Base-by-base conservation (phyloP, 2,113 vertebrate genomes). In the Perca flavescens region DNA sequence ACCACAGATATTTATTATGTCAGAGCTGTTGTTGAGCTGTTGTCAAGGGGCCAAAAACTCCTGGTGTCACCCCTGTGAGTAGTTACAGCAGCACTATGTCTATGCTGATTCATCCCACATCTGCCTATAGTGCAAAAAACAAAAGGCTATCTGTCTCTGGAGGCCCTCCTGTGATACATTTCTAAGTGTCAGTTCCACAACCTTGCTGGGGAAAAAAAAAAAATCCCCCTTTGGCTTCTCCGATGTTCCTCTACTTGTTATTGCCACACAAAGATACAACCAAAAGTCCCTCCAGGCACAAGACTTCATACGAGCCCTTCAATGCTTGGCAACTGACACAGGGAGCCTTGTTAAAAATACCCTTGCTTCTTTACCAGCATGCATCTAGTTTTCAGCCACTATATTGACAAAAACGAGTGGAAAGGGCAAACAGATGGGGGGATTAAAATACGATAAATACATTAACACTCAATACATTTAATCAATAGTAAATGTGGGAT, bases 291-390 rank as follows among this genome's bases (percentile, higher is more conserved):
- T 91, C 77, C 74, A 87, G 94, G 93, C 92, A 81, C 49, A 90
- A 92, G 83, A 92, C 92, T 92, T 92, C 93, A 94, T 89, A 91
- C 88, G 79, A 93, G 82, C 75, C 87, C 86, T 89, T 88, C 83
- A 86, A 86, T 75, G 60, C 68, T 87, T 84, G 77, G 68, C 71
- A 90, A 89, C 87, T 90, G 93, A 92, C 92, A 93, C 71, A 56
- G 70, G 65, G 80, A 83, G 86, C 71, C 79, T 82, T 21, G 83
- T 88, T 92, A 92, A 91, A 93, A 93, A 94, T 89, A 94, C 79
- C 25, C 57, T 31, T 2, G 78, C 87, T 91, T 83, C 91, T 88
- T 22, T 74, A 86, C 69, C 74, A 72, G 77, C 79, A 28, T 63
- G 72, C 82, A 57, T 83, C 85, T 90, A 66, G 71, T 83, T 86